Conservation (phyloP, 2,113 vertebrate genomes). For the Cyprinus carpio region DNA sequence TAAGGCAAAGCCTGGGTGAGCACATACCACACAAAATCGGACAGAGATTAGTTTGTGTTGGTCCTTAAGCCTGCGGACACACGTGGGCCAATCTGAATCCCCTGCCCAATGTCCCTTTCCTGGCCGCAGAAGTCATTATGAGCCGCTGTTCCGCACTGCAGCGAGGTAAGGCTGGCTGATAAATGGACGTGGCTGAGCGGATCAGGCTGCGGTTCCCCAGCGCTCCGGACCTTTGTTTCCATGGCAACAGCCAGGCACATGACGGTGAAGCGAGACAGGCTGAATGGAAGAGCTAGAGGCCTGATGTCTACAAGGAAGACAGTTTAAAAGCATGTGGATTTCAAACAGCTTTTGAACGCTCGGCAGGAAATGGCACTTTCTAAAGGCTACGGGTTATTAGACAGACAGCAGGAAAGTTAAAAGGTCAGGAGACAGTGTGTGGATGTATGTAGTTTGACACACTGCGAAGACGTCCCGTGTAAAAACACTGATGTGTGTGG, state of each 20-base stretch:
- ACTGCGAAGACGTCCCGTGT: neutral
- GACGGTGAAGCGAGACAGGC: too few species aligned
- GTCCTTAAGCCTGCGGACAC: conserved; percentile 47
- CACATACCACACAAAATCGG: conserved; percentile 31
- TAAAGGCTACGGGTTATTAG: neutral
- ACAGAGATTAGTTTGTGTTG: conserved; percentile 46
- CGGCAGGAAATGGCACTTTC: neutral
- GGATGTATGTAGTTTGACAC: neutral
- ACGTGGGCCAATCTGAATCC: conserved; percentile 31
- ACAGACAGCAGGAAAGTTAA: conserved; percentile 15
- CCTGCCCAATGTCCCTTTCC: conserved; percentile 14
- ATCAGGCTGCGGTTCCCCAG: conserved; percentile 6
- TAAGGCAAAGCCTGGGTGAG: conserved; percentile 47
- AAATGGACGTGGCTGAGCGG: conserved; percentile 29
- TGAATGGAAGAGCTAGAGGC: conserved; percentile 8
- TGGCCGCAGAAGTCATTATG: conserved; percentile 24
- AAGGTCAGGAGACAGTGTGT: conserved; percentile 19
- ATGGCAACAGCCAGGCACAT: conserved; percentile 46
- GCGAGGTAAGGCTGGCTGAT: conserved; percentile 12
- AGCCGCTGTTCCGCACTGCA: conserved; percentile 2
- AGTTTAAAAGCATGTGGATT: conserved; percentile 20
- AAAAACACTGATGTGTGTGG: neutral
- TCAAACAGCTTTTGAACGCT: neutral
- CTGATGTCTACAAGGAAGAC: neutral
- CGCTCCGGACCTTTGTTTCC: conserved; percentile 45